These are phyloP conservation scores for Callorhinus ursinus DNA, from an alignment of 2,113 vertebrate species.

Conservation along the genomic window DNA sequence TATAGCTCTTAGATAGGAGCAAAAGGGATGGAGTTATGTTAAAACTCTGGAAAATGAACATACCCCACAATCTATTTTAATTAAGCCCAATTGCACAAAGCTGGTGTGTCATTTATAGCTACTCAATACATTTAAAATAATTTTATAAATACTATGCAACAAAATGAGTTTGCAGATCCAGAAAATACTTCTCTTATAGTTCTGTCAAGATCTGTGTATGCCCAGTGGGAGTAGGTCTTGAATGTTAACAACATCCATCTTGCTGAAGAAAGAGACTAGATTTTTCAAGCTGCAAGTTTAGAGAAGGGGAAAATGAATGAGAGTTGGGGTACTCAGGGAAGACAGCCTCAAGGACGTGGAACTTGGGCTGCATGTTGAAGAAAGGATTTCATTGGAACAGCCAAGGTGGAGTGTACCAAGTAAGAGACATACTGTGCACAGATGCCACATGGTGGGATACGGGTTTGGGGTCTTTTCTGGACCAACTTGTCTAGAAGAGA, in stretches of 20 bases:
- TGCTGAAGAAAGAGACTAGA: neutral
- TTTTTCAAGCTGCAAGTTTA: neutral
- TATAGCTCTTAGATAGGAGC: neutral
- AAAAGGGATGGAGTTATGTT: neutral
- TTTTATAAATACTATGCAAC: neutral
- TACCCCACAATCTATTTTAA: neutral
- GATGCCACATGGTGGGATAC: too few relatives aligned
- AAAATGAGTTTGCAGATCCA: neutral
- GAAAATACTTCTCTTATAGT: conserved; percentile 7
- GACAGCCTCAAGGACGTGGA: neutral
- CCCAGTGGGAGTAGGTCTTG: neutral
- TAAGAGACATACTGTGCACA: neutral
- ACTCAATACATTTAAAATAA: neutral
- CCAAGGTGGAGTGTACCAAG: neutral
- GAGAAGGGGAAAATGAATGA: neutral
- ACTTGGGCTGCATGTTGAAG: neutral
- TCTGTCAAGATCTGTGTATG: neutral
- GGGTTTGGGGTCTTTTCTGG: neutral
- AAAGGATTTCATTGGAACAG: neutral
- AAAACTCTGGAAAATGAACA: neutral
- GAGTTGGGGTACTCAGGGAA: neutral
- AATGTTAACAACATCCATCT: neutral
- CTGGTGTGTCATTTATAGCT: neutral
- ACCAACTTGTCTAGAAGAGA: neutral
- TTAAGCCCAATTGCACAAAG: neutral